phyloP scores from a whole-genome alignment of 2,888 invertebrate genomes.

The Galerucella calmariensis region DNA sequence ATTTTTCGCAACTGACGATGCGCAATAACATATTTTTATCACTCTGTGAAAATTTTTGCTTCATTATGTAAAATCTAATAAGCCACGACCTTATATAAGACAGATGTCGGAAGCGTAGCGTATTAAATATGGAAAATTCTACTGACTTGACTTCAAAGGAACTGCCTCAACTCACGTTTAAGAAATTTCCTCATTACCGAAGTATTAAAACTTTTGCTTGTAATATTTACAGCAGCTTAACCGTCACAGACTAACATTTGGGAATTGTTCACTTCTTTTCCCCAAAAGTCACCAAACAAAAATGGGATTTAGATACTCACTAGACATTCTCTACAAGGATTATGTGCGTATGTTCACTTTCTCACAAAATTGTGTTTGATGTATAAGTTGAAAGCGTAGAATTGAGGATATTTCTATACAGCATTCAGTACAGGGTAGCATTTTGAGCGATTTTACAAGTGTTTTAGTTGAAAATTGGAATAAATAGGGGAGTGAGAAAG shows the following conservation, averaged over 20 bases:
- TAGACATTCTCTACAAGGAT: no score
- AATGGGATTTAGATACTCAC: neutral
- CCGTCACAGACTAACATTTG: no score
- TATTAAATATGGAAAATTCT: neutral
- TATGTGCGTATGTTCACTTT: no score
- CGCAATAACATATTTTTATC: no score
- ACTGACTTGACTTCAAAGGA: constrained; percentile 1
- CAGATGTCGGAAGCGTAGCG: neutral
- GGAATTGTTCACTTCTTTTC: neutral
- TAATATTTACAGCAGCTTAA: neutral
- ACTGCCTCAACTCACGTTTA: neutral
- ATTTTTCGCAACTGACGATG: no score
- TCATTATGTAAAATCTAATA: neutral
- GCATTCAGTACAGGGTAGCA: no score
- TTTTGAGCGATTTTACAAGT: no score
- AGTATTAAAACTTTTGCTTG: neutral
- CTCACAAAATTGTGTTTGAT: no score
- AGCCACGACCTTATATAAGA: neutral
- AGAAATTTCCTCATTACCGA: neutral
- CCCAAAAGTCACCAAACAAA: neutral
- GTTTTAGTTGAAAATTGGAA: no score
- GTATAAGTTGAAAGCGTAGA: no score
- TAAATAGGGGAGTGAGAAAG: no score
- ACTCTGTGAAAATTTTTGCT: neutral
- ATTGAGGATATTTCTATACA: no score